Conservation (phyloP, 2,113 vertebrate species). For the Carassius carassius region DNA sequence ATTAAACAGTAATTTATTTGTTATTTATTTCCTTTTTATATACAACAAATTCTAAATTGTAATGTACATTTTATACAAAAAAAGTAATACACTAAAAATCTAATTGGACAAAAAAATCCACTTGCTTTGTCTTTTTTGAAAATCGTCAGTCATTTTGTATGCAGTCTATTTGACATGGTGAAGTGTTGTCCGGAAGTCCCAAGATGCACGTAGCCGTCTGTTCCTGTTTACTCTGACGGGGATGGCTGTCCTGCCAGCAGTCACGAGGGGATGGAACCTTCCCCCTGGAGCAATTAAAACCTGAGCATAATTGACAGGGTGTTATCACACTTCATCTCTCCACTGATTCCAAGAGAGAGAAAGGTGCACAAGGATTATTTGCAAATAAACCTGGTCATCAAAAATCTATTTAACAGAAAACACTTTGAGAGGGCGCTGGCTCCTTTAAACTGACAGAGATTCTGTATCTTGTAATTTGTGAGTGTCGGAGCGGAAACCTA, state of each 20-base stretch:
- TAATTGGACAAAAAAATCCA: background rate
- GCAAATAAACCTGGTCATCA: conserved; percentile 22
- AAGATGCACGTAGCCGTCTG: conserved; percentile 44
- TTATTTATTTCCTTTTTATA: background rate
- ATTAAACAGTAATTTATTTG: no score
- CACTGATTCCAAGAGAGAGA: conserved; percentile 27
- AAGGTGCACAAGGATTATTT: conserved; percentile 20
- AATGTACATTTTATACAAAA: background rate
- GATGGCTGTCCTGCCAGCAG: conserved; percentile 35
- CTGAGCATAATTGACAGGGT: conserved; percentile 53
- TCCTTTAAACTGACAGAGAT: background rate
- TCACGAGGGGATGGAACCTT: conserved; percentile 37
- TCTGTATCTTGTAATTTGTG: background rate
- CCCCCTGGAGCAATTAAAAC: conserved; percentile 56
- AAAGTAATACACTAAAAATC: background rate
- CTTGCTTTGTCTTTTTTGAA: conserved; percentile 28
- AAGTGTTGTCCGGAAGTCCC: conserved; percentile 51
- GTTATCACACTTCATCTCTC: conserved; percentile 47
- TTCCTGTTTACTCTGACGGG: conserved; percentile 47
- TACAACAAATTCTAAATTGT: no score
- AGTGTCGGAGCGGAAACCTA: background rate
- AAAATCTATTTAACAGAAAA: conserved; percentile 42
- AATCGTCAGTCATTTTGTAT: conserved; percentile 1
- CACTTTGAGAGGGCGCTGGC: background rate
- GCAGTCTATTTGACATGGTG: background rate